phyloP scores from a whole-genome alignment of 92 coral and sea anemone species.

The Heteractis magnifica region DNA sequence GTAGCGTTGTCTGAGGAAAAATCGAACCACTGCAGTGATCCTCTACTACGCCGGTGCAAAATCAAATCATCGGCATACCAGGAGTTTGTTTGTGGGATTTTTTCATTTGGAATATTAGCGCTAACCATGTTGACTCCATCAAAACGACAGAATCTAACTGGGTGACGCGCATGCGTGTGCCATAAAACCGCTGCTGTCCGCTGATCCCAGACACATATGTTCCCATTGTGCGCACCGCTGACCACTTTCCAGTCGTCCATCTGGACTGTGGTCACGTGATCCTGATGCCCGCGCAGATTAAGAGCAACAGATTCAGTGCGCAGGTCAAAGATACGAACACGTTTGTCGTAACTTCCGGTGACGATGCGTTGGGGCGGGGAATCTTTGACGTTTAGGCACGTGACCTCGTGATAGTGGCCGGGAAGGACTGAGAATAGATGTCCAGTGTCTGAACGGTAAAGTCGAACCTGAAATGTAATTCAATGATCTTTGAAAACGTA shows the following conservation, averaged over 20 bases:
- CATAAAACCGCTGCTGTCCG: conserved; percentile 80
- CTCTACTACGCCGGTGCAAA: conserved; percentile 88
- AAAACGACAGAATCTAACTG: conserved; percentile 77
- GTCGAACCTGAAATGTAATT: conserved; percentile 67
- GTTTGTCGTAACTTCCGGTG: conserved; percentile 85
- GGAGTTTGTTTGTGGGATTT: conserved; percentile 57
- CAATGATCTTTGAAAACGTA: neutral
- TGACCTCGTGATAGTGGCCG: conserved; percentile 87
- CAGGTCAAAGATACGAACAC: conserved; percentile 87
- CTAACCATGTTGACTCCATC: conserved; percentile 62
- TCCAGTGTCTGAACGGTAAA: conserved; percentile 68
- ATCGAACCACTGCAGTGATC: conserved; percentile 71
- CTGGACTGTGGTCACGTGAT: conserved; percentile 80
- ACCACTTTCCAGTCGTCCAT: conserved; percentile 94
- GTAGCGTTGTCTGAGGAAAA: conserved; percentile 62
- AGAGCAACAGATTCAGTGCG: conserved; percentile 62
- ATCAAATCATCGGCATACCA: conserved; percentile 96
- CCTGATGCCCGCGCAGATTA: conserved; percentile 79
- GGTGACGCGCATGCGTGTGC: conserved; percentile 90
- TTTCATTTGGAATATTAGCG: conserved; percentile 80
- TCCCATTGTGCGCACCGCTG: conserved; percentile 92
- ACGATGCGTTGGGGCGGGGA: conserved; percentile 65
- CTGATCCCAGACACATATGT: conserved; percentile 88
- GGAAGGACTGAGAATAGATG: conserved; percentile 58
- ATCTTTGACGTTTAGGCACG: conserved; percentile 75